Conservation (phyloP, 2,797 vertebrate species). For the Acrocephalus scirpaceus region DNA sequence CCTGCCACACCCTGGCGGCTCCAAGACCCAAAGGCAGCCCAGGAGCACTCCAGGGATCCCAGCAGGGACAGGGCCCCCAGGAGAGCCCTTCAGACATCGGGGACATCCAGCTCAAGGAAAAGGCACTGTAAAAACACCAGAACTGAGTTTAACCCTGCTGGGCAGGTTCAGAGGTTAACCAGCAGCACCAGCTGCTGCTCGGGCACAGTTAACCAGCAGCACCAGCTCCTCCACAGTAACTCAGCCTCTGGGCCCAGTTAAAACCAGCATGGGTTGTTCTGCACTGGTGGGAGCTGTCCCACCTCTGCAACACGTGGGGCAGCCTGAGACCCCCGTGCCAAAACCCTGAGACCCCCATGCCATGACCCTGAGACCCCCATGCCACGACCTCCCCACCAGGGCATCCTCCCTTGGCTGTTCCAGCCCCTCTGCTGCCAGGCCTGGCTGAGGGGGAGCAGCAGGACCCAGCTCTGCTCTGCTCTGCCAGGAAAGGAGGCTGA, state of each 20-base stretch:
- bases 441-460: background rate
- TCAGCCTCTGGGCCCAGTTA: background rate
- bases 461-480: background rate
- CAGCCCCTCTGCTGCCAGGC: background rate
- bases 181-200: background rate
- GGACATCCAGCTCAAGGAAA: background rate
- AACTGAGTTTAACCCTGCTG: background rate
- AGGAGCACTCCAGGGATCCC: background rate
- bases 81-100: background rate
- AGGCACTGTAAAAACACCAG: background rate
- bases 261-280: background rate
- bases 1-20: background rate
- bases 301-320: background rate
- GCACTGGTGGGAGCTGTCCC: background rate
- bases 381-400: accelerated
- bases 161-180: background rate
- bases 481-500: background rate
- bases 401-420: accelerated
- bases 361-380: background rate
- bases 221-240: background rate
- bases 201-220: background rate
- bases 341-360: too few species aligned
- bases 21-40: background rate
- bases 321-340: background rate
- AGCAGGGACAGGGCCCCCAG: background rate